Conservation (phyloP, 2,888 invertebrate genomes). For the Aquatica leii region DNA sequence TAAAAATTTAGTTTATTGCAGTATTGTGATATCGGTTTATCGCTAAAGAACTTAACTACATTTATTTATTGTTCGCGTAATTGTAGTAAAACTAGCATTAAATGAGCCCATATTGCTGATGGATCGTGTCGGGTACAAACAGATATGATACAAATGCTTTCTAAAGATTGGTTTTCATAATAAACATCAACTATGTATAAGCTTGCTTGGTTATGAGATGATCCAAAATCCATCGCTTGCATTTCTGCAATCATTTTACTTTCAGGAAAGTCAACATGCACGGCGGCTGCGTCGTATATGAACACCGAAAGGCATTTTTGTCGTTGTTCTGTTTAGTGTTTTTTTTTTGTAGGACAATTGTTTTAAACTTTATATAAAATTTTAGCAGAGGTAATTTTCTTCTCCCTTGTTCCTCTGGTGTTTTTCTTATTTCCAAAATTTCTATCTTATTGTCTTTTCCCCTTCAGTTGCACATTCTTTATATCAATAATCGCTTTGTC, state of each 20-base stretch:
- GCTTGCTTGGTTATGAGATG: slow-evolving; percentile 14
- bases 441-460: too few species aligned
- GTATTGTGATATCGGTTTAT: too few species aligned
- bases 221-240: slow-evolving; percentile 20
- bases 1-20: too few species aligned
- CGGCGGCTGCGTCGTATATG: slow-evolving; percentile 18
- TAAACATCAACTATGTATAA: slow-evolving; percentile 12
- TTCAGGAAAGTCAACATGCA: slow-evolving; percentile 13
- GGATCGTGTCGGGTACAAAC: slow-evolving; percentile 10
- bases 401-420: background rate
- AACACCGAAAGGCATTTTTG: slow-evolving; percentile 13
- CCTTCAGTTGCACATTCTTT: too few species aligned
- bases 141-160: slow-evolving; percentile 14
- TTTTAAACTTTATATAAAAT: slow-evolving; percentile 4
- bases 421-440: too few species aligned
- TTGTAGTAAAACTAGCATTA: background rate
- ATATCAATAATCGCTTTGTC: background rate
- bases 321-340: slow-evolving; percentile 10
- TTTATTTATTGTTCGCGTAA: too few species aligned
- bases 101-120: slow-evolving; percentile 10
- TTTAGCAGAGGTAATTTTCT: background rate
- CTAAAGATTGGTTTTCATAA: slow-evolving; percentile 3
- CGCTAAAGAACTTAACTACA: too few species aligned
- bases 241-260: slow-evolving; percentile 20
- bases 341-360: slow-evolving; percentile 1